A percentile compares a stretch with the other conserved stretches of the same genome.
These are phyloP conservation scores for Drosophila formosana DNA, from an alignment of 2,888 invertebrate species.

Conservation along the genomic window DNA sequence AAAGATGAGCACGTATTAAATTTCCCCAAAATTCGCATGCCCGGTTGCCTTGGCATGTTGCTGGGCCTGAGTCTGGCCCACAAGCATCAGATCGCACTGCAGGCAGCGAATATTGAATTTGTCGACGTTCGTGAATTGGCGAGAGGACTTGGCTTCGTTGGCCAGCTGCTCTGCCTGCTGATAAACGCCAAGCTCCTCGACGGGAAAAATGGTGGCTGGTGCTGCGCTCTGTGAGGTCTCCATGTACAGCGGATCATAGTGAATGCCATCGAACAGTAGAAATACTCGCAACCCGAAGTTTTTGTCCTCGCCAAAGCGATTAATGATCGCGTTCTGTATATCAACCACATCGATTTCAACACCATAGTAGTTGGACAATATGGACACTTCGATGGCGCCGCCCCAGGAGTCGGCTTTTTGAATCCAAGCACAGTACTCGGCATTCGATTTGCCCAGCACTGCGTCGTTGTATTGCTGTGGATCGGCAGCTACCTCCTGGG, in stretches of 20 bases:
- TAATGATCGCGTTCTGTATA: slow-evolving; percentile 94
- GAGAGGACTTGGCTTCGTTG: slow-evolving; percentile 93
- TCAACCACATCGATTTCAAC: slow-evolving; percentile 97
- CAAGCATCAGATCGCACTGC: slow-evolving; percentile 91
- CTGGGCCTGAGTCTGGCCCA: slow-evolving; percentile 93
- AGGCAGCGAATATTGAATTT: slow-evolving; percentile 94
- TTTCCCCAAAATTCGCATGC: slow-evolving; percentile 93
- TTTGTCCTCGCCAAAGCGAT: slow-evolving; percentile 96
- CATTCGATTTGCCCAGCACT: slow-evolving; percentile 93
- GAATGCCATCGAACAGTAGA: slow-evolving; percentile 97
- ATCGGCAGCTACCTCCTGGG: slow-evolving; percentile 92
- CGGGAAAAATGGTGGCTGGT: slow-evolving; percentile 92
- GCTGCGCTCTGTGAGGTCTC: slow-evolving; percentile 91
- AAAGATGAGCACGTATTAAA: slow-evolving; percentile 86
- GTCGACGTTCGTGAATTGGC: slow-evolving; percentile 95
- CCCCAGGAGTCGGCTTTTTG: slow-evolving; percentile 96
- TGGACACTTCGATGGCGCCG: slow-evolving; percentile 97
- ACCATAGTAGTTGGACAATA: slow-evolving; percentile 94
- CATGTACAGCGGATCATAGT: slow-evolving; percentile 96
- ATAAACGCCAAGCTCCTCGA: slow-evolving; percentile 90
- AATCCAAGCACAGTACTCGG: slow-evolving; percentile 96
- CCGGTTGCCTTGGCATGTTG: slow-evolving; percentile 94
- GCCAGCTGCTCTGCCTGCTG: slow-evolving; percentile 94
- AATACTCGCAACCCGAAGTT: slow-evolving; percentile 93
- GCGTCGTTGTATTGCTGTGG: slow-evolving; percentile 93